Evolutionary conservation across 2,113 vertebrate species (phyloP).

Genomic region (human): GRCh38 chr3:54064001-54064500

Average conservation of each 20-base stretch:
- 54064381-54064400: neutral
- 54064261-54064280: neutral
- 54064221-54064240: neutral
- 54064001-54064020: neutral
- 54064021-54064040: neutral
- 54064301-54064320: neutral
- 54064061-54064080: constrained; percentile 32
- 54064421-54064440: neutral
- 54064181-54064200: neutral
- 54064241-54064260: neutral
- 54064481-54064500: neutral
- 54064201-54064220: neutral
- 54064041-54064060: constrained; percentile 23
- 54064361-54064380: neutral
- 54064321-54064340: neutral
- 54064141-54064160: constrained; percentile 48
- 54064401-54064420: neutral
- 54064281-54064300: neutral
- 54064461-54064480: neutral
- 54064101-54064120: neutral
- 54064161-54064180: neutral
- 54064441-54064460: neutral
- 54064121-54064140: constrained; percentile 8
- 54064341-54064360: neutral
- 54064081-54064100: constrained; percentile 28